Evolutionary conservation across 23 tunicate genomes (phyloP).

Genomic region (Ascidia mentula): DNA sequence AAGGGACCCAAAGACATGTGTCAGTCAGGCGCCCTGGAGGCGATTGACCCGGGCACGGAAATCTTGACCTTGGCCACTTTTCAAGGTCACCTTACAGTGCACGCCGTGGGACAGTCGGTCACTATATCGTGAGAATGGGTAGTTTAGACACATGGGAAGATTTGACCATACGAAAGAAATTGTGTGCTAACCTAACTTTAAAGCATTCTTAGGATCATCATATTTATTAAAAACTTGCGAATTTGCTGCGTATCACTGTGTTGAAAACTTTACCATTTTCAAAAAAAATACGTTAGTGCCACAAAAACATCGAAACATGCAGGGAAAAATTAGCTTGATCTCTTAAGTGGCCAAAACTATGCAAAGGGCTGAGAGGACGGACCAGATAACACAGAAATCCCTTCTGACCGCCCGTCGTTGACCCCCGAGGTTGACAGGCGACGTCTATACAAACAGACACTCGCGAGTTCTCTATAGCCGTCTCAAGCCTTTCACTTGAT

Average conservation of each 20-base stretch:
- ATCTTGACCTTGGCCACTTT: slow-evolving; percentile 5
- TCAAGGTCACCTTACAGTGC: not conserved
- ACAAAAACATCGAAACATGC: not conserved
- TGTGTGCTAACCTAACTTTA: too few relatives aligned
- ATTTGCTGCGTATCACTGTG: too few relatives aligned
- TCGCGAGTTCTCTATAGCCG: slow-evolving; percentile 3
- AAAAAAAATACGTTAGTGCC: too few relatives aligned
- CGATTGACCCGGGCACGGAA: not conserved
- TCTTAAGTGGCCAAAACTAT: not conserved
- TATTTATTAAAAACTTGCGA: too few relatives aligned
- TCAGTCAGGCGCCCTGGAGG: slow-evolving; percentile 1
- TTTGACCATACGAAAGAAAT: too few relatives aligned
- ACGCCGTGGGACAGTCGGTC: slow-evolving; percentile 4
- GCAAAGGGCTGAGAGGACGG: too few relatives aligned
- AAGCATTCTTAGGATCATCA: too few relatives aligned
- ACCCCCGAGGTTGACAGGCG: slow-evolving; percentile 11
- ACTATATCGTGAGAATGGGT: too few relatives aligned
- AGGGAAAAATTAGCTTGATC: not conserved
- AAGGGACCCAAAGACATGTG: too few relatives aligned
- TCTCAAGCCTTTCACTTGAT: not conserved
- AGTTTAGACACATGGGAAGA: too few relatives aligned
- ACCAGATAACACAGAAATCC: too few relatives aligned
- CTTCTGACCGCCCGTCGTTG: not conserved
- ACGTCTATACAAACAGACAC: not conserved
- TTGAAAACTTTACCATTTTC: too few relatives aligned